Percentiles rank a stretch among this genome's conserved stretches.
These are phyloP conservation scores for Calonectris borealis DNA, from an alignment of 2,113 vertebrate genomes.

Conservation along the genomic window DNA sequence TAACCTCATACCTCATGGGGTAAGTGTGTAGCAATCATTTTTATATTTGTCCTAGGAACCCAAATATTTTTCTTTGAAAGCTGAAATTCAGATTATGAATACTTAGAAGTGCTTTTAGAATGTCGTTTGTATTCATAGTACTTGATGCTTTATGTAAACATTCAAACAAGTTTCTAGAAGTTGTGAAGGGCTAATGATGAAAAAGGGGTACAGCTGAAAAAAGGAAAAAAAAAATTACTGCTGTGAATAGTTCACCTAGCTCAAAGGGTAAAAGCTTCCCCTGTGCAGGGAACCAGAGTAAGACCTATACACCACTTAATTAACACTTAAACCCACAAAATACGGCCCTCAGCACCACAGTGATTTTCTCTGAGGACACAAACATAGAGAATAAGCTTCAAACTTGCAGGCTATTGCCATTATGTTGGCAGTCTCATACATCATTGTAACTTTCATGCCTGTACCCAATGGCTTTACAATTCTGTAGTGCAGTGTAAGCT, in stretches of 20 bases:
- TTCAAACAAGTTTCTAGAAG: neutral
- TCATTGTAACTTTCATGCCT: neutral
- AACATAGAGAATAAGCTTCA: slow-evolving; percentile 1
- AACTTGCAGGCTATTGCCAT: slow-evolving; percentile 10
- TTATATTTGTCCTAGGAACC: neutral
- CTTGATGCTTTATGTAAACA: neutral
- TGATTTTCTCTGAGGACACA: slow-evolving; percentile 24
- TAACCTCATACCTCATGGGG: neutral
- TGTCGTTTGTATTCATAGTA: neutral
- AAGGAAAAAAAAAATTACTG: neutral
- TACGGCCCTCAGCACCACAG: neutral
- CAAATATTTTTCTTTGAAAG: neutral
- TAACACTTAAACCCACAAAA: slow-evolving; percentile 42
- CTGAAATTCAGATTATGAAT: neutral
- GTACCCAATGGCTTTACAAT: neutral
- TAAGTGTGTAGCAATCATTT: neutral
- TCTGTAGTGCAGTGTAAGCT: neutral
- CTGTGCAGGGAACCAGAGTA: neutral
- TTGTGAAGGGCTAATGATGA: neutral
- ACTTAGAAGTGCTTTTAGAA: neutral
- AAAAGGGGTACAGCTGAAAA: neutral
- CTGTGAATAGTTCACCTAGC: neutral
- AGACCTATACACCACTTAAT: slow-evolving; percentile 30
- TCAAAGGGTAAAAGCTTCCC: slow-evolving; percentile 2
- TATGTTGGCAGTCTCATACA: slow-evolving; percentile 33